Evolutionary conservation across 1,140 invertebrate species (phyloP), one percentile per base, ranked within the genome.

Genomic region (Danaus melanippus): DNA sequence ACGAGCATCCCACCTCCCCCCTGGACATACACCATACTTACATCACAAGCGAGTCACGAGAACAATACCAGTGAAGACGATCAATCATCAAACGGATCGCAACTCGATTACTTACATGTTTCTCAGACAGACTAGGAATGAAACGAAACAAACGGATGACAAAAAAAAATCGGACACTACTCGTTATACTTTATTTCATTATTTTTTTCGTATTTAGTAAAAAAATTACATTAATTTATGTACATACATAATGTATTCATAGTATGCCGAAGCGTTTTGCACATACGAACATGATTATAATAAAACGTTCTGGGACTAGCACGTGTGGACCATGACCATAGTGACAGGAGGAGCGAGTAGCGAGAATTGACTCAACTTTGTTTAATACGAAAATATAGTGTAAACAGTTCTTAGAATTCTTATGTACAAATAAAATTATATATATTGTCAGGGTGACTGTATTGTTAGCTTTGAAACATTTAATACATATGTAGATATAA

Each of bases 221-320:
- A 84, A 72, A 84, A 85, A 80, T 79, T 83, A 83, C 82, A 81
- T 67, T 75, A 69, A 79, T 77, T 76, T 83, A 85, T 83, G 71
- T 79, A 82, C 78, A 81, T 74, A 74, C 64, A 74, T 68, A 69
- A 69, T 63, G 60, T 60, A 65, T 64, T 69, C 64, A 72, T 68
- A 71, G 66, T 69, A 71, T 74, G 75, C 71, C 70, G 67, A 79
- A 77, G 74, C 71, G 56, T 71, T 32, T 69, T 74, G 72, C 73
- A 71, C 74, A 73, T 62, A 68, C 57, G 55, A 76, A 76, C 62
- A 66, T 66, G 62, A 67, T 67, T 73, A 68, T 60, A 69, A 61
- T 60, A 49, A 39, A 40, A 21, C 47, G 53, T 55, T 54, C 48
- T 60, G 55, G 32, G 46, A 46, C 42, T 40, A 42, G 42, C 21